Evolutionary conservation across 1,140 invertebrate genomes (phyloP).

Genomic region (Laupala kohalensis): DNA sequence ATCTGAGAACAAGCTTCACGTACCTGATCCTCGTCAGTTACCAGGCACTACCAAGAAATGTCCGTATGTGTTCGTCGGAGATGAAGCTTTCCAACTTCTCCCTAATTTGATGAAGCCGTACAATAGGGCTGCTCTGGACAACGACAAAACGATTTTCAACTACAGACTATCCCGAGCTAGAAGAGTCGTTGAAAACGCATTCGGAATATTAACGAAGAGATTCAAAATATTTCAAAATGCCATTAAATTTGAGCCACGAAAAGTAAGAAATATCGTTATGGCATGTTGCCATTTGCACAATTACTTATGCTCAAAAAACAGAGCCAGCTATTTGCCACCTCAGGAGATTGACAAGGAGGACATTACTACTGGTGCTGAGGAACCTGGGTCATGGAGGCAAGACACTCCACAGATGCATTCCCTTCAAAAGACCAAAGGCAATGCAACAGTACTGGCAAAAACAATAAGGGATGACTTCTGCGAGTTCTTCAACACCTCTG

Average conservation of each 20-base stretch:
- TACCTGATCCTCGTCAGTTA: conserved; percentile 13
- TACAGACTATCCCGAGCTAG: conserved; percentile 27
- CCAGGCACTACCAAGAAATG: background rate
- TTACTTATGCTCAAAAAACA: no score
- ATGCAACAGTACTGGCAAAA: no score
- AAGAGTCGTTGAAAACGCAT: conserved; percentile 29
- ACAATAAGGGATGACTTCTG: no score
- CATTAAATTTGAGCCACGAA: conserved; percentile 16
- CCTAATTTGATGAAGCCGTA: conserved; percentile 26
- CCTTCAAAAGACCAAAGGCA: no score
- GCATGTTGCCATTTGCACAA: conserved; percentile 15
- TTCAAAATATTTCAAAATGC: conserved; percentile 15
- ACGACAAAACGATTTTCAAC: conserved; percentile 28
- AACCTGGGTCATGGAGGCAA: no score
- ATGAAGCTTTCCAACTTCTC: conserved; percentile 27
- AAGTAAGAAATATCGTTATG: conserved; percentile 14
- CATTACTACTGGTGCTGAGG: no score
- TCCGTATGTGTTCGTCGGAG: conserved; percentile 26
- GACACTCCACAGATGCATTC: no score
- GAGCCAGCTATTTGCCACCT: no score
- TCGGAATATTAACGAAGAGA: conserved; percentile 28
- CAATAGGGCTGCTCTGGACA: background rate
- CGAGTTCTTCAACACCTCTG: no score
- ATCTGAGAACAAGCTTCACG: conserved; percentile 13
- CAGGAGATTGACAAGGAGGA: no score